phyloP scores from a whole-genome alignment of 2,797 vertebrate genomes.

The Myotis daubentonii region DNA sequence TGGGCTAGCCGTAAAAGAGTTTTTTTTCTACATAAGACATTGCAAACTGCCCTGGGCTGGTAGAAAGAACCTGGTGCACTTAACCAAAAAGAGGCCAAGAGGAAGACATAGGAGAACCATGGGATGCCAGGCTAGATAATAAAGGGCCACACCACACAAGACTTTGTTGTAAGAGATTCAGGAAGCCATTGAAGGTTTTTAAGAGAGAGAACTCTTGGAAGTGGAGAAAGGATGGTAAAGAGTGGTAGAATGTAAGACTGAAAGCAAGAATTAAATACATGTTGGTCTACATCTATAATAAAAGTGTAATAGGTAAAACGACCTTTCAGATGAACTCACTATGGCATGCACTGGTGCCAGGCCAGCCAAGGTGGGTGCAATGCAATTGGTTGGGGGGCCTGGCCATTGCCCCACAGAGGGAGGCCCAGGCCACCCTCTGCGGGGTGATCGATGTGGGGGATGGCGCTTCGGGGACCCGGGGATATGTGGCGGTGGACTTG shows the following conservation, averaged over 20 bases:
- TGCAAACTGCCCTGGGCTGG: background rate
- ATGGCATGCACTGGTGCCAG: too few relatives aligned
- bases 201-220: background rate
- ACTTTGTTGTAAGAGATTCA: background rate
- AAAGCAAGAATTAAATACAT: background rate
- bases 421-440: too few relatives aligned
- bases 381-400: too few relatives aligned
- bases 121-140: background rate
- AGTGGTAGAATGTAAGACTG: background rate
- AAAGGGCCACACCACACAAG: background rate
- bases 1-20: background rate
- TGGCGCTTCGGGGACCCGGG: too few relatives aligned
- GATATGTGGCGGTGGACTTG: too few relatives aligned
- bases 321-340: too few relatives aligned
- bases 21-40: background rate
- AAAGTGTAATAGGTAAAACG: too few relatives aligned
- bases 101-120: background rate
- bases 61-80: background rate
- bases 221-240: background rate
- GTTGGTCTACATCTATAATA: background rate
- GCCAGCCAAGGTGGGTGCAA: too few relatives aligned
- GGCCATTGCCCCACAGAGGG: too few relatives aligned
- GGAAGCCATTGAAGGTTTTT: constrained; percentile 3
- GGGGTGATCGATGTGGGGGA: too few relatives aligned
- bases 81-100: background rate